phyloP scores from a whole-genome alignment of 2,113 vertebrate species.

The Danionella cerebrum region DNA sequence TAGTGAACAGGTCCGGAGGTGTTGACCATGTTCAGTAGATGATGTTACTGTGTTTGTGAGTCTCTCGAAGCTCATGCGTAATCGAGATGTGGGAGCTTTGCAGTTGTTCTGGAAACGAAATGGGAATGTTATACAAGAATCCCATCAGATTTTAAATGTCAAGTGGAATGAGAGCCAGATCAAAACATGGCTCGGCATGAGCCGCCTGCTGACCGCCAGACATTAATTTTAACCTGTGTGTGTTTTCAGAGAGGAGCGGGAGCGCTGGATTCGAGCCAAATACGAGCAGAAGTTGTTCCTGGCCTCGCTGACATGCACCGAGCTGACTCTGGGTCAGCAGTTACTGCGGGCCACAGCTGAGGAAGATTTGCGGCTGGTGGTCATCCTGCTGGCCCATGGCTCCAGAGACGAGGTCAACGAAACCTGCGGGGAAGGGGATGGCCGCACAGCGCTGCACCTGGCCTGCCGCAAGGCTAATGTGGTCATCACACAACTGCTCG shows the following conservation, averaged over 20 bases:
- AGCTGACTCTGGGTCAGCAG: conserved; percentile 84
- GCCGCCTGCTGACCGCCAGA: not conserved
- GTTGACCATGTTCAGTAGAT: too few relatives aligned
- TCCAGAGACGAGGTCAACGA: conserved; percentile 89
- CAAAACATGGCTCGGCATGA: not conserved
- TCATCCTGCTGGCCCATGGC: conserved; percentile 86
- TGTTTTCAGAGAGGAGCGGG: conserved; percentile 84
- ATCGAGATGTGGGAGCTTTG: not conserved
- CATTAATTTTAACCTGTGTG: conserved; percentile 13
- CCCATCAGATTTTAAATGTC: conserved; percentile 30
- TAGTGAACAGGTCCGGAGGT: too few relatives aligned
- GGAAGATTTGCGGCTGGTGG: conserved; percentile 80
- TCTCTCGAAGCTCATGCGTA: not conserved
- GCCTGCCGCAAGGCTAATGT: conserved; percentile 85
- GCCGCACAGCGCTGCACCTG: conserved; percentile 87
- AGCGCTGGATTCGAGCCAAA: conserved; percentile 94
- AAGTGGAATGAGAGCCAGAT: not conserved
- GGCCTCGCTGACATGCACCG: conserved; percentile 67
- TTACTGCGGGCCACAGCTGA: conserved; percentile 81
- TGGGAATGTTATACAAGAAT: not conserved
- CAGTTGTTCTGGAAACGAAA: not conserved
- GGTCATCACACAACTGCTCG: conserved; percentile 84
- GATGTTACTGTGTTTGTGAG: not conserved
- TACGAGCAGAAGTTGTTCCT: conserved; percentile 95
- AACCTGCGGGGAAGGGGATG: conserved; percentile 86